These are phyloP conservation scores for Platyrinchus mystaceus DNA, from an alignment of 2,797 vertebrate species.

Conservation along the genomic window DNA sequence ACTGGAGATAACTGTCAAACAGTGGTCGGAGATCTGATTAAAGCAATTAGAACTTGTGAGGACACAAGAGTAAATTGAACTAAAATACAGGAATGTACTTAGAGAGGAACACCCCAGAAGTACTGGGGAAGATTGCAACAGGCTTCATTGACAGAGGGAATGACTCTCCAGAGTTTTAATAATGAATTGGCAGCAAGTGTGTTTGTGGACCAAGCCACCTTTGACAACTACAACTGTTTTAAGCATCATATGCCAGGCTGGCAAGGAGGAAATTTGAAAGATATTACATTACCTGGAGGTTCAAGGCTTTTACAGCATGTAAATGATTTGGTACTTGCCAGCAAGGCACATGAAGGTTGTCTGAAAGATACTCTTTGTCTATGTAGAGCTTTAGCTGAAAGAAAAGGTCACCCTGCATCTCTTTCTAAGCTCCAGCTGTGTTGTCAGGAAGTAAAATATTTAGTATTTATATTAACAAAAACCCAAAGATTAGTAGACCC, in stretches of 20 bases:
- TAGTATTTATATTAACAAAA: background rate
- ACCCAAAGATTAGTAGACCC: background rate
- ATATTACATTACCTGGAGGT: background rate
- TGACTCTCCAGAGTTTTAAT: rapidly evolving
- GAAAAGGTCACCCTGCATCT: background rate
- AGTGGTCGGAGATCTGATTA: background rate
- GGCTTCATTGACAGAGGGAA: background rate
- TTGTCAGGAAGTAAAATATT: background rate
- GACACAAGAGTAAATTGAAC: background rate
- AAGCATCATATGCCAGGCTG: background rate
- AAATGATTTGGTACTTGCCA: background rate
- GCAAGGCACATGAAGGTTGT: background rate
- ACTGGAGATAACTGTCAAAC: background rate
- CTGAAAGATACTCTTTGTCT: background rate
- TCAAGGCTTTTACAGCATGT: background rate
- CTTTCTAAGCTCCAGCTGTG: background rate
- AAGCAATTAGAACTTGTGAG: background rate
- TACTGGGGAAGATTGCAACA: background rate
- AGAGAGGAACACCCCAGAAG: background rate
- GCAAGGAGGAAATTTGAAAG: background rate
- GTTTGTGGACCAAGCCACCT: background rate
- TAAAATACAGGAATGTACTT: background rate
- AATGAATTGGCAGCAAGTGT: background rate
- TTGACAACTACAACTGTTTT: background rate
- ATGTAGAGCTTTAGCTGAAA: background rate